Evolutionary conservation across 2,888 invertebrate species (phyloP).

Genomic region (Syrphus vitripennis): DNA sequence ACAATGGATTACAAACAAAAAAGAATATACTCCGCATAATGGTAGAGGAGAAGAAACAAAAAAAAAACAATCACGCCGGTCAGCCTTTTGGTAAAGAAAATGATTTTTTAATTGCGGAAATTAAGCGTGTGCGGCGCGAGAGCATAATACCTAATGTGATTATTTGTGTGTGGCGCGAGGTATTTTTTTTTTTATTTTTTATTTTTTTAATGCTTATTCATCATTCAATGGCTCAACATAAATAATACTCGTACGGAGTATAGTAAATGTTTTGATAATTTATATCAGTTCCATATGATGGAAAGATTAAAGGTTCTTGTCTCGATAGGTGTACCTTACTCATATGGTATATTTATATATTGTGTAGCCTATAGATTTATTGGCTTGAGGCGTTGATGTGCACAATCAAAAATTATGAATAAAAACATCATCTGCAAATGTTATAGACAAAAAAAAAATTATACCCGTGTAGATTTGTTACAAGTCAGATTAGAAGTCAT

Average conservation of each 20-base stretch:
- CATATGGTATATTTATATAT: too few species aligned
- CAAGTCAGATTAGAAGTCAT: slow-evolving; percentile 62
- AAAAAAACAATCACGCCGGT: slow-evolving; percentile 14
- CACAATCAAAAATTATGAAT: neutral
- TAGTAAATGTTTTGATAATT: slow-evolving; percentile 60
- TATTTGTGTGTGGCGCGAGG: slow-evolving; percentile 67
- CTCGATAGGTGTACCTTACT: neutral
- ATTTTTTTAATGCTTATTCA: slow-evolving; percentile 66
- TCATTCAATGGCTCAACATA: slow-evolving; percentile 68
- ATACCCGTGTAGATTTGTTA: slow-evolving; percentile 31
- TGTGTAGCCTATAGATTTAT: neutral
- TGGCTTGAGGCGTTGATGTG: slow-evolving; percentile 27
- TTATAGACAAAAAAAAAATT: slow-evolving; percentile 1
- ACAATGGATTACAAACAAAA: neutral
- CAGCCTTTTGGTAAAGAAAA: slow-evolving; percentile 74
- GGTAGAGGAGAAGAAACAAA: neutral
- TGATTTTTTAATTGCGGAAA: slow-evolving; percentile 81
- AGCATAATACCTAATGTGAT: slow-evolving; percentile 61
- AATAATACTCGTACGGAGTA: slow-evolving; percentile 36
- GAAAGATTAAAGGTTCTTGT: slow-evolving; percentile 37
- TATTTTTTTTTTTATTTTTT: neutral
- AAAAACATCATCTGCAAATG: neutral
- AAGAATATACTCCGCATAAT: neutral
- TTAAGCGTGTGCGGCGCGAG: slow-evolving; percentile 74
- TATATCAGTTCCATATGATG: slow-evolving; percentile 53